A percentile compares a stretch with the other conserved stretches of the same genome.
phyloP scores from a whole-genome alignment of 2,113 vertebrate genomes.

The Saccopteryx bilineata region DNA sequence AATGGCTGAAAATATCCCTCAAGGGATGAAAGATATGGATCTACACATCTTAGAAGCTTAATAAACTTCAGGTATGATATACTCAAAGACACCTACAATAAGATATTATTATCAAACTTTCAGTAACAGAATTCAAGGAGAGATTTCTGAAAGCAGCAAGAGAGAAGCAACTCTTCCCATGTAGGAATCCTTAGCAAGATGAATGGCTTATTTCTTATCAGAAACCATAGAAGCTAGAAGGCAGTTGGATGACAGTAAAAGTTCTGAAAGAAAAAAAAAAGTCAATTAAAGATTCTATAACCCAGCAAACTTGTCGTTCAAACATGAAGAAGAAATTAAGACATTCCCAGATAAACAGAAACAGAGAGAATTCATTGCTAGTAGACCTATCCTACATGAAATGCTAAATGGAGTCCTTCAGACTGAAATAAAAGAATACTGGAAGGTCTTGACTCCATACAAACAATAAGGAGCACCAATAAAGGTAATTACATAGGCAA shows the following conservation, averaged over 20 bases:
- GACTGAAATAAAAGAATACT: not conserved
- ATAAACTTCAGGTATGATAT: not conserved
- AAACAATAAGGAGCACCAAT: not conserved
- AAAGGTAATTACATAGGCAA: not conserved
- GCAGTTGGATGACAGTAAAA: not conserved
- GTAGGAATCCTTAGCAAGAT: not conserved
- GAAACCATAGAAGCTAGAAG: not conserved
- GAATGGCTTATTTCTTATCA: not conserved
- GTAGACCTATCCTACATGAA: not conserved
- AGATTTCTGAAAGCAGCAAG: slow-evolving; percentile 6
- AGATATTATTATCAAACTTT: not conserved
- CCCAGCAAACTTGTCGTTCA: not conserved
- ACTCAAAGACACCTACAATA: not conserved
- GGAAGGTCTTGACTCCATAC: not conserved
- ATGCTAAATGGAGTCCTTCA: not conserved
- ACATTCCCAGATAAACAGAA: not conserved
- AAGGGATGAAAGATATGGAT: not conserved
- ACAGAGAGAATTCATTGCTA: not conserved
- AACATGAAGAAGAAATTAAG: not conserved
- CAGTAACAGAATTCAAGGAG: not conserved
- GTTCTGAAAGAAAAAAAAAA: not conserved
- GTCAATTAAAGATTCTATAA: not conserved
- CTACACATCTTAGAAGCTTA: not conserved
- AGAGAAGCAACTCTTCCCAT: not conserved
- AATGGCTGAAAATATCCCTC: not conserved